A percentile compares a stretch with the other conserved stretches of the same genome.
These are phyloP conservation scores for Agriopis marginaria DNA, from an alignment of 2,888 invertebrate genomes.

Conservation along the genomic window DNA sequence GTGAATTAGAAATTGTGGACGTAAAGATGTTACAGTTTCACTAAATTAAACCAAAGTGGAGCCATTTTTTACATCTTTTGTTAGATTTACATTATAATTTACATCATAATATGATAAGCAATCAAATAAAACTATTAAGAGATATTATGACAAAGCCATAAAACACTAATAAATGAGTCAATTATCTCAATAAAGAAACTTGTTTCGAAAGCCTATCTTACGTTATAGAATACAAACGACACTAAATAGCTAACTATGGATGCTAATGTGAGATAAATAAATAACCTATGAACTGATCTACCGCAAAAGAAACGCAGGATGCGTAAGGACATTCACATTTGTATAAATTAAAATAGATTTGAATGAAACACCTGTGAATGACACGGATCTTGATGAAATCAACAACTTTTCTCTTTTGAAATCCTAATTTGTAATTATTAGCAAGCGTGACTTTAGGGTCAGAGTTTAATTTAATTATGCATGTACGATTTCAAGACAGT, in stretches of 20 bases:
- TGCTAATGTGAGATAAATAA: slow-evolving; percentile 26
- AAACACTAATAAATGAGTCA: slow-evolving; percentile 13
- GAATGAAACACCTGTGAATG: slow-evolving; percentile 20
- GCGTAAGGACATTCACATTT: slow-evolving; percentile 9
- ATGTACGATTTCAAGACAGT: slow-evolving; percentile 22
- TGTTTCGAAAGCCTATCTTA: slow-evolving; percentile 27
- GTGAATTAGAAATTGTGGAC: background rate
- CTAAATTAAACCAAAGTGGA: background rate
- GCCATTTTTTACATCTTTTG: background rate
- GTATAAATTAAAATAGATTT: slow-evolving; percentile 33
- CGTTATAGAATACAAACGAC: slow-evolving; percentile 21
- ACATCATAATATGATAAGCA: background rate
- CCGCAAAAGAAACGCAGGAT: slow-evolving; percentile 16
- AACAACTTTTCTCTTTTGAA: slow-evolving; percentile 41
- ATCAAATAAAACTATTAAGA: slow-evolving; percentile 4
- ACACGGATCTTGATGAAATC: slow-evolving; percentile 28
- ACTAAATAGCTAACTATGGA: slow-evolving; percentile 10
- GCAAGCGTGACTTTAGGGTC: slow-evolving; percentile 31
- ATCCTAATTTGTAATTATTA: slow-evolving; percentile 41
- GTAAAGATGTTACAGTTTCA: background rate
- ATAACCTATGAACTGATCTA: slow-evolving; percentile 37
- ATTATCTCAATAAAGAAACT: slow-evolving; percentile 20
- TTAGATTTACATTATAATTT: slow-evolving; percentile 1
- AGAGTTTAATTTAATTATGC: slow-evolving; percentile 33
- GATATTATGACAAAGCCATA: slow-evolving; percentile 6